A percentile compares a stretch with the other conserved stretches of the same genome.
These are phyloP conservation scores for Lutjanus erythropterus DNA, from an alignment of 2,113 vertebrate genomes.

Conservation along the genomic window DNA sequence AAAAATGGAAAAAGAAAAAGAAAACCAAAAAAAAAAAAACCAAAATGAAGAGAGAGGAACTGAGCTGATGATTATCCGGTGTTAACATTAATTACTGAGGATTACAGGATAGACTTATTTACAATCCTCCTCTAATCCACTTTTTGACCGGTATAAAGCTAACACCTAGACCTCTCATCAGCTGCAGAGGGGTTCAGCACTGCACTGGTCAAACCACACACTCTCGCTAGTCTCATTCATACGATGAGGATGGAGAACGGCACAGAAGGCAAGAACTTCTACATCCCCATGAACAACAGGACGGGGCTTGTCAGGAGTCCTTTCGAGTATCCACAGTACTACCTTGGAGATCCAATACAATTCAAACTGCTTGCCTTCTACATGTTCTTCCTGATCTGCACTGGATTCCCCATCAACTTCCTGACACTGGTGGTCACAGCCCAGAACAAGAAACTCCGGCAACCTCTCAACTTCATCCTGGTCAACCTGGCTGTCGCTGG, in stretches of 20 bases:
- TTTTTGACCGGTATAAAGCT: conserved; percentile 1
- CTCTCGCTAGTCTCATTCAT: too few species aligned
- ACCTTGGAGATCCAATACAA: conserved; percentile 83
- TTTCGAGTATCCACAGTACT: conserved; percentile 87
- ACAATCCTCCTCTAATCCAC: conserved; percentile 8
- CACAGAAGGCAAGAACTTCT: conserved; percentile 89
- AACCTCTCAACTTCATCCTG: conserved; percentile 88
- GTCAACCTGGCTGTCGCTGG: conserved; percentile 86
- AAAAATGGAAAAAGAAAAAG: not conserved
- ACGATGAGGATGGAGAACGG: conserved; percentile 81
- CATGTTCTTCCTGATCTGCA: conserved; percentile 86
- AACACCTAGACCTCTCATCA: too few species aligned
- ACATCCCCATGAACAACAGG: conserved; percentile 90
- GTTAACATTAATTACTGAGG: not conserved
- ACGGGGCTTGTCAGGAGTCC: conserved; percentile 87
- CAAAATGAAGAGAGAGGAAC: too few species aligned
- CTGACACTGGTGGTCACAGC: conserved; percentile 87
- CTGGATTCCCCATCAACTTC: conserved; percentile 85
- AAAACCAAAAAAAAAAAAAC: too few species aligned
- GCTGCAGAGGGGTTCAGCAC: not conserved
- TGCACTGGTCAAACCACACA: too few species aligned
- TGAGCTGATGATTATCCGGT: not conserved
- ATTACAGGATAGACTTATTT: not conserved
- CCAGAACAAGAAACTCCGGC: conserved; percentile 88
- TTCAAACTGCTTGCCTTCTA: conserved; percentile 81